Evolutionary conservation across 2,113 vertebrate species (phyloP).

Genomic region (Taurulus bubalis): DNA sequence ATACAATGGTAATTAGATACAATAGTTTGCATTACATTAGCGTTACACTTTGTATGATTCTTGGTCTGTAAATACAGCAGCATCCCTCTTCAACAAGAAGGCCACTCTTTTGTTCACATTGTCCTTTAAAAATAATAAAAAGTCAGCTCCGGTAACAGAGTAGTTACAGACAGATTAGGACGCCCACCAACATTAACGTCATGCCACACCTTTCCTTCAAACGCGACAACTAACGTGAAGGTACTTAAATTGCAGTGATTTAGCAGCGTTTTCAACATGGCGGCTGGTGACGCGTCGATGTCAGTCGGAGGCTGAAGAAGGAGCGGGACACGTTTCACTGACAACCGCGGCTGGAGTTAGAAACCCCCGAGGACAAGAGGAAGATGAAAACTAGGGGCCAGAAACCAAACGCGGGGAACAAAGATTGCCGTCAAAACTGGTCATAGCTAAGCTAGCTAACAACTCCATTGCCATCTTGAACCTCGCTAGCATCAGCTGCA

Average conservation of each 20-base stretch:
- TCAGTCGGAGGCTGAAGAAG: neutral
- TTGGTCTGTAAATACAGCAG: no score
- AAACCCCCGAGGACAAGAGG: neutral
- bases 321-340: neutral
- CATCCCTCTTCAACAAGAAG: no score
- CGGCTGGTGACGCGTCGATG: rapidly evolving
- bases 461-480: neutral
- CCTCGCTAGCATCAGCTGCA: neutral
- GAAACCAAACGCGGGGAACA: no score
- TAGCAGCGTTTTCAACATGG: neutral
- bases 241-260: neutral
- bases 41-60: neutral
- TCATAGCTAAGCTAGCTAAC: neutral
- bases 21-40: neutral
- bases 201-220: no score
- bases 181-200: neutral
- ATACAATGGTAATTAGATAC: neutral
- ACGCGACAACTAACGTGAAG: neutral
- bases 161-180: neutral
- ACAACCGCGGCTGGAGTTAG: neutral
- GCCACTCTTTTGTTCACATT: no score
- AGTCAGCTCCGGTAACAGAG: neutral
- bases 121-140: neutral
- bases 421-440: no score
- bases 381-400: no score